Conservation (phyloP, 2,113 vertebrate species). For the Aegotheles bennettii region DNA sequence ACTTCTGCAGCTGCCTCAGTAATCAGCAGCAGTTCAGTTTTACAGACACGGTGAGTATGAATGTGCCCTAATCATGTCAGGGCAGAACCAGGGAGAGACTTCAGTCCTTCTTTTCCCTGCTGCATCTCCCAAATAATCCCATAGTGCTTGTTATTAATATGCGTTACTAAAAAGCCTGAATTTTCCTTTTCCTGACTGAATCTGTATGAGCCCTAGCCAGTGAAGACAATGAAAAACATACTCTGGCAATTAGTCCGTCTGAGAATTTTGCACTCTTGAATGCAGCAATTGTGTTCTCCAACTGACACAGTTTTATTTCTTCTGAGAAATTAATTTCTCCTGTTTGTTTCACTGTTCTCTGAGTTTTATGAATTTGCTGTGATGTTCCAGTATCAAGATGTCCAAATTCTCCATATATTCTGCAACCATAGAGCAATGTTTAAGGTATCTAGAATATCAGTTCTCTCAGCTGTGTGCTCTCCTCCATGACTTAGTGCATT, state of each 20-base stretch:
- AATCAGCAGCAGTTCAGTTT: neutral
- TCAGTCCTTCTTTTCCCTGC: neutral
- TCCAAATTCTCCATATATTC: neutral
- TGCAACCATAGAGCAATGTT: neutral
- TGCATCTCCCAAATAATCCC: neutral
- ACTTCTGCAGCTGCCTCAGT: neutral
- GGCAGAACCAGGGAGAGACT: neutral
- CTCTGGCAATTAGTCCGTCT: neutral
- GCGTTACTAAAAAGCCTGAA: neutral
- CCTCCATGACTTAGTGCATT: neutral
- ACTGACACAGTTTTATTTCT: neutral
- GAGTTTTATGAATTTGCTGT: neutral
- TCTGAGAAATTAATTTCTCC: neutral
- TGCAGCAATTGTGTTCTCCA: neutral
- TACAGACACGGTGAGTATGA: neutral
- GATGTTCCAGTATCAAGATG: neutral
- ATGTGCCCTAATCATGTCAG: neutral
- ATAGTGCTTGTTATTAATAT: neutral
- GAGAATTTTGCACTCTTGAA: neutral
- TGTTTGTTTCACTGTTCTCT: neutral
- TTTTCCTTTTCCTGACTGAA: neutral
- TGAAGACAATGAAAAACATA: neutral
- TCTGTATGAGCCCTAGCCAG: neutral
- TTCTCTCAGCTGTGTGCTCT: neutral
- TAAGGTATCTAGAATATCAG: neutral